Percentiles rank a stretch among this genome's conserved stretches.
phyloP scores from a whole-genome alignment of 2,888 invertebrate species.

The Alviniconcha strummeri region DNA sequence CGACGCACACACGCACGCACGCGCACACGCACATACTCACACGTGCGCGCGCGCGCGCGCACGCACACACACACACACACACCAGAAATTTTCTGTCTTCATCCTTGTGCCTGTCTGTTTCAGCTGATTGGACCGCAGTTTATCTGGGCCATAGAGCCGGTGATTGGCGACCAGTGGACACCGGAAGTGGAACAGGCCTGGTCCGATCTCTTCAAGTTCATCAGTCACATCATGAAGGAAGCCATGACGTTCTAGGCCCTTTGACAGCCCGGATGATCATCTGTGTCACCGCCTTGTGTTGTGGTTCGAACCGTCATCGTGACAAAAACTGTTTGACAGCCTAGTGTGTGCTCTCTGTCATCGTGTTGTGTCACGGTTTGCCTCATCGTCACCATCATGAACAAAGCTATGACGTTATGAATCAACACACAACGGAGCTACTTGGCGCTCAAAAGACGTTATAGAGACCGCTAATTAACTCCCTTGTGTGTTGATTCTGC shows the following conservation, averaged over 20 bases:
- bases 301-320: too few relatives aligned
- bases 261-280: too few relatives aligned
- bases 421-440: too few relatives aligned
- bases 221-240: constrained; percentile 74
- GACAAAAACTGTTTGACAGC: too few relatives aligned
- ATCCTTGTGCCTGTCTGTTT: constrained; percentile 42
- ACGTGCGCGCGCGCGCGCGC: neutral
- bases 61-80: neutral
- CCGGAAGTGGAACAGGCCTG: constrained; percentile 76
- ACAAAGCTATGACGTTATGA: too few relatives aligned
- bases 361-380: too few relatives aligned
- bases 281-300: too few relatives aligned
- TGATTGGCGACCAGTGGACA: constrained; percentile 75
- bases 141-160: constrained; percentile 76
- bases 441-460: too few relatives aligned
- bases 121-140: constrained; percentile 78
- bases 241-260: constrained; percentile 65
- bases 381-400: too few relatives aligned
- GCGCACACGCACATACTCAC: neutral
- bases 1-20: constrained; percentile 22
- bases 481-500: too few relatives aligned
- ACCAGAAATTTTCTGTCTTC: neutral
- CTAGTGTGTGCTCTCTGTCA: too few relatives aligned
- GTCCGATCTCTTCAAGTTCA: constrained; percentile 75
- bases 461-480: too few relatives aligned